Conservation (phyloP, 2,113 vertebrate genomes). For the Leuciscus idus region DNA sequence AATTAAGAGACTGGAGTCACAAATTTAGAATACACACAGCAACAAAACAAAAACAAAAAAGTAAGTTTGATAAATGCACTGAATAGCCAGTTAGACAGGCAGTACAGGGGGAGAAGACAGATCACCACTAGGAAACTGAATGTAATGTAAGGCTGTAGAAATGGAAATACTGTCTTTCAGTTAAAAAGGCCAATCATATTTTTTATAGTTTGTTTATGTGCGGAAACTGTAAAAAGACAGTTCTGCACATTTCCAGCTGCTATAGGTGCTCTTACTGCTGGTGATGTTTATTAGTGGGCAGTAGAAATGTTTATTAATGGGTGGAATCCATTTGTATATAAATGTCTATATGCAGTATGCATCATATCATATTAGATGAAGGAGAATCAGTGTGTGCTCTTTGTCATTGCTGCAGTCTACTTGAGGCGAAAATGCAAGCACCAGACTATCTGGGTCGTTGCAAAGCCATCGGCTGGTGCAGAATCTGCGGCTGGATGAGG, state of each 20-base stretch:
- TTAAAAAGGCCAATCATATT: not conserved
- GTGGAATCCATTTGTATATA: not conserved
- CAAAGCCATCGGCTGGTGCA: conserved; percentile 12
- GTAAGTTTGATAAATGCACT: not conserved
- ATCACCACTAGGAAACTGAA: not conserved
- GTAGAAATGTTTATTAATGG: not conserved
- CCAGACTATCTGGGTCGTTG: conserved; percentile 20
- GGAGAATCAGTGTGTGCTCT: not conserved
- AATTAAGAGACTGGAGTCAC: not conserved
- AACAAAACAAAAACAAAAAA: not conserved
- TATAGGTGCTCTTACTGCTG: not conserved
- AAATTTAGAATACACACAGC: not conserved
- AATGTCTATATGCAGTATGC: not conserved
- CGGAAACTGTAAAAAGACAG: not conserved
- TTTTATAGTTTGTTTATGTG: not conserved
- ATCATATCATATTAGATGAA: not conserved
- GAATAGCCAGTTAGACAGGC: not conserved
- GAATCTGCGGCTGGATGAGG: conserved; percentile 3
- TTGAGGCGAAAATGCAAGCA: not conserved
- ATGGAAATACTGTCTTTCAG: not conserved
- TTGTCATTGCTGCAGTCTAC: conserved; percentile 19
- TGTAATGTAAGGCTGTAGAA: not conserved
- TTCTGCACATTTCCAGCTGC: not conserved
- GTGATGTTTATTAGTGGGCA: not conserved
- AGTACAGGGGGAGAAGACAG: not conserved